These are phyloP conservation scores for Sarcophaga bullata DNA, from an alignment of 1,140 invertebrate genomes.

Conservation along the genomic window DNA sequence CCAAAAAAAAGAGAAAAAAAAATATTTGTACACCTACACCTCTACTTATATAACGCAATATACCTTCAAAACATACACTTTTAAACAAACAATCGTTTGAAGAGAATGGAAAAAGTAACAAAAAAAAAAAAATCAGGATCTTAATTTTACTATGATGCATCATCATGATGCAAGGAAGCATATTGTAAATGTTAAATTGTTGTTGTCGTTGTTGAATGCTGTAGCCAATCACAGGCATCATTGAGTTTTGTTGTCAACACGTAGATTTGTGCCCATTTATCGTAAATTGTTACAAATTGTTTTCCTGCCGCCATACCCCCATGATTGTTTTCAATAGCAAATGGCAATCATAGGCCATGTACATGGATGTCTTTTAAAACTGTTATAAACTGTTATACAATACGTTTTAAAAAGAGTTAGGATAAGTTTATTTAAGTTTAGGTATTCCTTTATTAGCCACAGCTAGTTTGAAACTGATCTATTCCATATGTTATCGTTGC, in stretches of 20 bases:
- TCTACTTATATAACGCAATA: background rate
- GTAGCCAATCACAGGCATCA: slow-evolving; percentile 12
- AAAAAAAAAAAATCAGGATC: background rate
- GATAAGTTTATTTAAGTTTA: too few species aligned
- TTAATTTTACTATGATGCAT: background rate
- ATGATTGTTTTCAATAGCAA: too few species aligned
- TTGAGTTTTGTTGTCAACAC: slow-evolving; percentile 24
- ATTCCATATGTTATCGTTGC: too few species aligned
- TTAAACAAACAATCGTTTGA: too few species aligned
- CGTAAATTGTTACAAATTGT: slow-evolving; percentile 18
- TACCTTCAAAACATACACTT: background rate
- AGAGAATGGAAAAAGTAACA: background rate
- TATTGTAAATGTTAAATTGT: background rate
- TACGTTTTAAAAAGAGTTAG: too few species aligned
- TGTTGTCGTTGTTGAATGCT: background rate
- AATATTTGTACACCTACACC: background rate
- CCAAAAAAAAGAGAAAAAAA: background rate
- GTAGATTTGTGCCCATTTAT: slow-evolving; percentile 12
- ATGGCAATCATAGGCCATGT: too few species aligned
- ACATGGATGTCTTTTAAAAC: too few species aligned
- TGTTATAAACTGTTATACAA: too few species aligned
- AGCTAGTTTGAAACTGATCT: too few species aligned
- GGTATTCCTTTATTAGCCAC: too few species aligned
- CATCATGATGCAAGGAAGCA: background rate
- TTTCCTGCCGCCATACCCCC: background rate